phyloP scores from a whole-genome alignment of 2,113 vertebrate genomes.

The Verasper variegatus region DNA sequence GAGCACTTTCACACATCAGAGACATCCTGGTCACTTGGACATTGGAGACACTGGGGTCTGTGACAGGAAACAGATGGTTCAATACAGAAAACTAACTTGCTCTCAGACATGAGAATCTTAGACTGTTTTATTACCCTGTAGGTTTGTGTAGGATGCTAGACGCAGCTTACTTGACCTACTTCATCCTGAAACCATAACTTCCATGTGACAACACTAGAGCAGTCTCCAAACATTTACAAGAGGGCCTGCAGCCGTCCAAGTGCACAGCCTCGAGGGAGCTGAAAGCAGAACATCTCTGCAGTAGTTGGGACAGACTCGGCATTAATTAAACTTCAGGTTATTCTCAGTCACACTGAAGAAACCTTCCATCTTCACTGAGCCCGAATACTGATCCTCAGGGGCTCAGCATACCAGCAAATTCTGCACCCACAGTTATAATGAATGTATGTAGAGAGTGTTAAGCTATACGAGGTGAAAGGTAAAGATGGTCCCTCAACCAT shows the following conservation, averaged over 20 bases:
- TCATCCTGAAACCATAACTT: background rate
- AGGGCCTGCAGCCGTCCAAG: background rate
- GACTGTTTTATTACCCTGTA: background rate
- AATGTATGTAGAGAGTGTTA: background rate
- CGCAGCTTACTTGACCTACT: too few species aligned
- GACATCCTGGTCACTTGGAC: conserved; percentile 91
- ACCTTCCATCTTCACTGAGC: background rate
- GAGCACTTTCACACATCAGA: conserved; percentile 86
- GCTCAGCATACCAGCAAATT: background rate
- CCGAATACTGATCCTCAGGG: background rate
- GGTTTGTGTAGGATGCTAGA: background rate
- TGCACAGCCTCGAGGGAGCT: conserved; percentile 21
- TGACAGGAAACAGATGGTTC: background rate
- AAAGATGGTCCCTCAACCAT: background rate
- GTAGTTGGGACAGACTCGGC: conserved; percentile 35
- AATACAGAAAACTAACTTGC: background rate
- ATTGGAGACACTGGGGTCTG: conserved; percentile 87
- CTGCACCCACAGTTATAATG: background rate
- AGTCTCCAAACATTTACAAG: background rate
- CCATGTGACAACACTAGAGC: too few species aligned
- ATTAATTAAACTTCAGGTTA: conserved; percentile 61
- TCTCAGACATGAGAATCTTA: background rate
- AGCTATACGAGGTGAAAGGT: background rate
- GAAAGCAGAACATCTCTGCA: conserved; percentile 54
- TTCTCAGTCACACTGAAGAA: conserved; percentile 23